phyloP scores from a whole-genome alignment of 2,888 invertebrate genomes.

The Escarpia spicata region DNA sequence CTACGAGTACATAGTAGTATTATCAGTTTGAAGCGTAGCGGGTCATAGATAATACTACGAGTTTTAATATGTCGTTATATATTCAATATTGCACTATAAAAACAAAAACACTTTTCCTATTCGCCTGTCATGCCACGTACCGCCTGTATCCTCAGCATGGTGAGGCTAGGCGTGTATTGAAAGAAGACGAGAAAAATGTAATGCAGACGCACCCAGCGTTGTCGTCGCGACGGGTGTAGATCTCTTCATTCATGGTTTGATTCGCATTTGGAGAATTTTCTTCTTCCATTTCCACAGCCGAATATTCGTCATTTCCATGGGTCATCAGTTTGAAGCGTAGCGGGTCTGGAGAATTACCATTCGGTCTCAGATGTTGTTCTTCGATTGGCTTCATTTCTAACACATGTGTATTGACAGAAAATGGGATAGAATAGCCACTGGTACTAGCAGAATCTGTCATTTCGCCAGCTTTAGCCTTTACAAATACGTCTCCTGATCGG shows the following conservation, averaged over 20 bases:
- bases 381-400: neutral
- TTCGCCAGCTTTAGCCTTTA: neutral
- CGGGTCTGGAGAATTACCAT: neutral
- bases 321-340: constrained; percentile 2
- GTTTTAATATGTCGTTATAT: no score
- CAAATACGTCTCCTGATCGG: constrained; percentile 16
- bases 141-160: no score
- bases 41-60: no score
- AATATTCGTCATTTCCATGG: constrained; percentile 12
- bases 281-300: neutral
- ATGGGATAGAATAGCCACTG: neutral
- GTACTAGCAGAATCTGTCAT: neutral
- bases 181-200: neutral
- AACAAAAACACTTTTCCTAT: no score
- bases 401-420: neutral
- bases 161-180: no score
- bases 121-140: no score
- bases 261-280: neutral
- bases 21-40: no score
- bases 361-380: neutral
- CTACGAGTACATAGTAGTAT: neutral
- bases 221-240: neutral
- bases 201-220: neutral
- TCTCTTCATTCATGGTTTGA: neutral
- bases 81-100: no score